phyloP scores from a whole-genome alignment of 2,113 vertebrate species.

The Platanista minor region DNA sequence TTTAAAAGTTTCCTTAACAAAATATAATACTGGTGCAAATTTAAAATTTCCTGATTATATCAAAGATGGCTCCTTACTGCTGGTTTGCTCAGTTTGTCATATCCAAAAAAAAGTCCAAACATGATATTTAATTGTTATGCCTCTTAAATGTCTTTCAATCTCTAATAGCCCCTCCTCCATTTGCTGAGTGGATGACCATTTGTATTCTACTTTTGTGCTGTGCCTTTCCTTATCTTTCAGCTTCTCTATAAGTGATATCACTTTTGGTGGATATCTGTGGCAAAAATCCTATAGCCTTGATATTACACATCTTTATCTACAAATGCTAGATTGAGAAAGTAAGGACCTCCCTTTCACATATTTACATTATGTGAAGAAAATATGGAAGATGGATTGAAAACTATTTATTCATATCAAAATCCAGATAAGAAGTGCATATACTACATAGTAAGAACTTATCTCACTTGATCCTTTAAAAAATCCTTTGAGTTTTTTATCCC shows the following conservation, averaged over 20 bases:
- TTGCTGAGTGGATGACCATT: not conserved
- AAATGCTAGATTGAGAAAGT: not conserved
- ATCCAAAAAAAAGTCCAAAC: conserved; percentile 27
- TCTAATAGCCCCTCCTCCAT: not conserved
- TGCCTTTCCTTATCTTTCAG: not conserved
- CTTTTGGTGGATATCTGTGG: not conserved
- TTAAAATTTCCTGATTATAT: conserved; percentile 4
- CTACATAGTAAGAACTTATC: not conserved
- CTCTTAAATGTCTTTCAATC: not conserved
- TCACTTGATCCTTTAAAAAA: not conserved
- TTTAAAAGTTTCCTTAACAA: not conserved
- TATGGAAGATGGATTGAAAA: not conserved
- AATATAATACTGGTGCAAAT: not conserved
- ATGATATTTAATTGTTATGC: not conserved
- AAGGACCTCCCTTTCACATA: not conserved
- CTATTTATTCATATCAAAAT: not conserved
- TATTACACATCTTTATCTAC: not conserved
- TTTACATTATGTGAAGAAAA: not conserved
- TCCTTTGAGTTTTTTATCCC: not conserved
- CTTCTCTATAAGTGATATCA: conserved; percentile 1
- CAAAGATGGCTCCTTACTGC: not conserved
- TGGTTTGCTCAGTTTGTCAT: not conserved
- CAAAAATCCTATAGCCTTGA: not conserved
- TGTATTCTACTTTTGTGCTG: not conserved
- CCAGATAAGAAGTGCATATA: not conserved